Evolutionary conservation across 2,888 invertebrate species (phyloP), one percentile per base, ranked within the genome.

Genomic region (Chrysodeixis includens): DNA sequence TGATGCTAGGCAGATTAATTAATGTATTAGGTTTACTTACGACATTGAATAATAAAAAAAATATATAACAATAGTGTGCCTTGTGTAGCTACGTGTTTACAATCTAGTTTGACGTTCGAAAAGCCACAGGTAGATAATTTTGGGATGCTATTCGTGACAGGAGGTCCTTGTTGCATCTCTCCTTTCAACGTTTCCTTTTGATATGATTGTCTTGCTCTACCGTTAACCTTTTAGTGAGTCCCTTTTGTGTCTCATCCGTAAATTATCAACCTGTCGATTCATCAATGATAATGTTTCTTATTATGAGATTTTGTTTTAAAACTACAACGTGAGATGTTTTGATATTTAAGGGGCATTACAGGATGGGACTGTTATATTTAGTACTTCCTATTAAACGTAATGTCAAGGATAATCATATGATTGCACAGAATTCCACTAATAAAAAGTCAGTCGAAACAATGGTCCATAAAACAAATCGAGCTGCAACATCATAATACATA

Each of bases 1-100:
- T 54, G 54, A 59, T 69, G 57, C 62, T 69, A 66, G 44, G 66
- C 69, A 66, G 76, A 78, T 74, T 66, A 74, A 71, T 79, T 62
- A 53, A 71, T 57, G 66, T 72, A 62, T 66, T 69, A 56, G 56
- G 62, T 62, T 64, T 46, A 67, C 59, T 68, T 63, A 65, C 52
- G 61, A 67, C 22, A 52, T 58, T n/a, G 72, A 56, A 35, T 35
- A 12, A 3, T n/a, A 40, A 40, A 2, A 40, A 5, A n/a, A 40
- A 40, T 40, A 40, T n/a, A 12, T 32, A 10, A 35, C n/a, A n/a
- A n/a, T n/a, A n/a, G 12, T 40, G n/a, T 40, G 40, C n/a, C n/a
- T 40, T 40, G 40, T 40, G n/a, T 35, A 35, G 5, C 53, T 53
- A 22, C 26, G n/a, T 46, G 46, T 46, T 10, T 12, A 35, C 35